Evolutionary conservation across 2,113 vertebrate genomes (phyloP), one percentile per base, ranked within the genome.

Genomic region (Tilapia sparmanii): DNA sequence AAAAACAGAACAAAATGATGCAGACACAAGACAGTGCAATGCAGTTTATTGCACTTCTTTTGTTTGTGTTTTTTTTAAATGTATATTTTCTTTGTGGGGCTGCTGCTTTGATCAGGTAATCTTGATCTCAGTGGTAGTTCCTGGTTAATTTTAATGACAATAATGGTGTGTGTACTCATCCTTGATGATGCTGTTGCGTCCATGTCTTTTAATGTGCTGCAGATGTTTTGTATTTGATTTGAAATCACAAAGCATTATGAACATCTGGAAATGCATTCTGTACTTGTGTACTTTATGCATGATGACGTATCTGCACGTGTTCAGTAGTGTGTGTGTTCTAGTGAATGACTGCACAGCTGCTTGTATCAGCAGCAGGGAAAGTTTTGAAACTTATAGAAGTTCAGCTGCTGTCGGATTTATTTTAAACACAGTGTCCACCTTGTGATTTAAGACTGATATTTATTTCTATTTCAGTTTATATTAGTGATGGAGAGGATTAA

Each of bases 381-480:
- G 59, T 35, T 63, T 35, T 63, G 29, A 63, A 63, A 38, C 9
- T 38, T 38, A 3, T 38, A 8, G 35, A 38, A 38, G 9, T 38
- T 38, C 38, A 38, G 38, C 38, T 38, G 8, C 10, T 38, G 9
- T 38, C 38, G 2, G 38, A 38, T 38, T 1, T 10, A 38, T 38
- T 38, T 10, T 38, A 10, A 11, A 63, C 16, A 63, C 0, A 33
- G 11, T 19, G 6, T 1, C 59, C 59, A 63, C 33, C 59, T 4
- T 0, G 16, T 7, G 16, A 63, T 35, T 35, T 63, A 35, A 63
- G 11, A 63, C 18, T 0, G 18, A 40, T 40, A 40, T 11, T 10
- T 40, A 40, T 40, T 40, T 40, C 10, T 10, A 40, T 4, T 40
- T 40, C 38, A 40, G 4, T 40, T 40, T 10, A 10, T 40, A 4